Evolutionary conservation across 2,113 vertebrate species (phyloP).

Genomic region (Conger conger): DNA sequence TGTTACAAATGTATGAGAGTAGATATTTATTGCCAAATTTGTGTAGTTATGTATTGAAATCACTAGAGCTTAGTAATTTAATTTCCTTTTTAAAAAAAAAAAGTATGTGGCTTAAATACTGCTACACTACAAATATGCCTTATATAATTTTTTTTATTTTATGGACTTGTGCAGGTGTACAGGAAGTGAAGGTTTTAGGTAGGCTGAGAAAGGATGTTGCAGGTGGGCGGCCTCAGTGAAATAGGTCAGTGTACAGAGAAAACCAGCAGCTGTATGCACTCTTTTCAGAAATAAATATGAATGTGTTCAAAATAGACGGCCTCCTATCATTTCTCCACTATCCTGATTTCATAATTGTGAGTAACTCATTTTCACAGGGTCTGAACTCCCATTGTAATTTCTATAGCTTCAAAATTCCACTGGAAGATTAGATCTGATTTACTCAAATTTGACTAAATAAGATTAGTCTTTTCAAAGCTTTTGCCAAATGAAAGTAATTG

Average conservation of each 20-base stretch:
- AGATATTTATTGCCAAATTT: constrained; percentile 67
- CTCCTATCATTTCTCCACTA: background rate
- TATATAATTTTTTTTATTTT: constrained; percentile 56
- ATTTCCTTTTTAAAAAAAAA: constrained; percentile 25
- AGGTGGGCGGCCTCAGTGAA: constrained; percentile 46
- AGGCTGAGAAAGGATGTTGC: constrained; percentile 53
- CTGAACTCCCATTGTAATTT: background rate
- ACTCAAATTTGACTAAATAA: too few species aligned
- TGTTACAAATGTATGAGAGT: constrained; percentile 56
- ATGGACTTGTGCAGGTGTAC: constrained; percentile 55
- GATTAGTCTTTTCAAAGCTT: background rate
- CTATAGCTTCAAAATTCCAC: background rate
- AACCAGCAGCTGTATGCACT: constrained; percentile 69
- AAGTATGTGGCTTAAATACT: constrained; percentile 57
- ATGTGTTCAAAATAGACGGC: constrained; percentile 59
- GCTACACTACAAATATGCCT: constrained; percentile 67
- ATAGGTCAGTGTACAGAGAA: constrained; percentile 50
- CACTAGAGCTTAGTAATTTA: constrained; percentile 47
- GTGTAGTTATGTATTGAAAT: constrained; percentile 36
- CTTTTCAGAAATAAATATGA: constrained; percentile 71
- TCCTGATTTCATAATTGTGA: background rate
- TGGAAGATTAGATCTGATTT: background rate
- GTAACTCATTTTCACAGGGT: background rate
- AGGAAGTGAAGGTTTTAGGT: constrained; percentile 46
- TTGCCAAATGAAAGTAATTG: background rate